A percentile compares a stretch with the other conserved stretches of the same genome.
Conservation (phyloP, 2,888 invertebrate species). For the Campoplex nolae region DNA sequence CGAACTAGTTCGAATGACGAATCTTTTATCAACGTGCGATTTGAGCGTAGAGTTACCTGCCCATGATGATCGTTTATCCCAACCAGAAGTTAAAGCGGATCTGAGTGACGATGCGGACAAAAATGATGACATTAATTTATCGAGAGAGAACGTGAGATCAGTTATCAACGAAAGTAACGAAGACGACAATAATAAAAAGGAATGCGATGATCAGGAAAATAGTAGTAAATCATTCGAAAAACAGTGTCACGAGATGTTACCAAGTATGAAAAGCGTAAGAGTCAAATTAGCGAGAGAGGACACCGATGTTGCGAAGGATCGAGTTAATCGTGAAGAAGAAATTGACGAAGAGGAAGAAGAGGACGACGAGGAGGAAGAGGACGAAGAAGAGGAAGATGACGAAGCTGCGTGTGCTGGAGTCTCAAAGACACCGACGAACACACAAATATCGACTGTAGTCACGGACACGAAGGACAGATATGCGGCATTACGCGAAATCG, state of each 20-base stretch:
- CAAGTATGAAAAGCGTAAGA: slow-evolving; percentile 47
- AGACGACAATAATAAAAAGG: background rate
- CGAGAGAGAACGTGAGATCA: slow-evolving; percentile 12
- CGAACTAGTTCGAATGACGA: slow-evolving; percentile 21
- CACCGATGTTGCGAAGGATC: slow-evolving; percentile 19
- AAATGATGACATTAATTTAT: background rate
- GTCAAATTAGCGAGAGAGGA: slow-evolving; percentile 37
- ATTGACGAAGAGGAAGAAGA: slow-evolving; percentile 62
- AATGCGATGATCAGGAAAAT: background rate
- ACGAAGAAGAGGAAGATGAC: slow-evolving; percentile 72
- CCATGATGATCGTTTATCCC: slow-evolving; percentile 3
- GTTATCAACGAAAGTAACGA: slow-evolving; percentile 13
- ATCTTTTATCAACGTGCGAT: slow-evolving; percentile 44
- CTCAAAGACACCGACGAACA: slow-evolving; percentile 80
- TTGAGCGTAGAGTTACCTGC: slow-evolving; percentile 54
- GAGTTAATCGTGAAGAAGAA: slow-evolving; percentile 50
- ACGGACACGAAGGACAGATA: slow-evolving; percentile 89
- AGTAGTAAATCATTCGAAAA: slow-evolving; percentile 54
- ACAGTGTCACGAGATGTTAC: background rate
- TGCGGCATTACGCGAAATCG: slow-evolving; percentile 92
- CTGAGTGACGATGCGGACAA: slow-evolving; percentile 20
- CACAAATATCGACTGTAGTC: slow-evolving; percentile 83
- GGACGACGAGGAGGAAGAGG: slow-evolving; percentile 67
- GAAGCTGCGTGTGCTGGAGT: slow-evolving; percentile 70
- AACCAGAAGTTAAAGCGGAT: slow-evolving; percentile 40